A percentile compares a stretch with the other conserved stretches of the same genome.
Conservation (phyloP, 2,113 vertebrate genomes). For the Phoxinus phoxinus region DNA sequence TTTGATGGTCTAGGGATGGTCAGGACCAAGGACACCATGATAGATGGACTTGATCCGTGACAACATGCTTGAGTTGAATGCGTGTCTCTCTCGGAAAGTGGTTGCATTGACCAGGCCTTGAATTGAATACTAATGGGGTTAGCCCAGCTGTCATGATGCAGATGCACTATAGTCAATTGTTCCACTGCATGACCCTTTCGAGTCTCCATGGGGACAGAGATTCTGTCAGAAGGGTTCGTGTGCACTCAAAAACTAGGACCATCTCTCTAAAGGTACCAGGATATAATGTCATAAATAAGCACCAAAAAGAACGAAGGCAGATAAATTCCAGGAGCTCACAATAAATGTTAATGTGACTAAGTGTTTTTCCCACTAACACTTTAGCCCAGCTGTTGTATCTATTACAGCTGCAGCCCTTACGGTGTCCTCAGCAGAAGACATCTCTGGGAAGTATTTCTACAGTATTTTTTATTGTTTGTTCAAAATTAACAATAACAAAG, state of each 20-base stretch:
- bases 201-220: constrained; percentile 29
- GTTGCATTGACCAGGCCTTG: constrained; percentile 42
- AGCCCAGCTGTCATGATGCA: constrained; percentile 55
- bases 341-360: constrained; percentile 1
- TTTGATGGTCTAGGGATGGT: constrained; percentile 32
- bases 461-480: neutral
- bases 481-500: neutral
- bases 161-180: constrained; percentile 57
- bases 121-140: constrained; percentile 58
- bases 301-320: neutral
- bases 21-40: constrained; percentile 36
- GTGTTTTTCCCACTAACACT: neutral
- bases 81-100: constrained; percentile 22
- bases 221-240: constrained; percentile 25
- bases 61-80: constrained; percentile 48
- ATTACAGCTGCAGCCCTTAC: constrained; percentile 9
- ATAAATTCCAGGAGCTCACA: neutral
- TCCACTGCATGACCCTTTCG: constrained; percentile 42
- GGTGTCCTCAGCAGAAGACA: constrained; percentile 10
- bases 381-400: constrained; percentile 3
- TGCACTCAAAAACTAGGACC: neutral
- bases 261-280: constrained; percentile 32
- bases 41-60: constrained; percentile 47
- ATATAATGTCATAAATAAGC: neutral
- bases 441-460: neutral